Percentiles rank a stretch among this genome's conserved stretches.
Conservation (phyloP, 2,113 vertebrate species). For the Drymodes brunneopygia region DNA sequence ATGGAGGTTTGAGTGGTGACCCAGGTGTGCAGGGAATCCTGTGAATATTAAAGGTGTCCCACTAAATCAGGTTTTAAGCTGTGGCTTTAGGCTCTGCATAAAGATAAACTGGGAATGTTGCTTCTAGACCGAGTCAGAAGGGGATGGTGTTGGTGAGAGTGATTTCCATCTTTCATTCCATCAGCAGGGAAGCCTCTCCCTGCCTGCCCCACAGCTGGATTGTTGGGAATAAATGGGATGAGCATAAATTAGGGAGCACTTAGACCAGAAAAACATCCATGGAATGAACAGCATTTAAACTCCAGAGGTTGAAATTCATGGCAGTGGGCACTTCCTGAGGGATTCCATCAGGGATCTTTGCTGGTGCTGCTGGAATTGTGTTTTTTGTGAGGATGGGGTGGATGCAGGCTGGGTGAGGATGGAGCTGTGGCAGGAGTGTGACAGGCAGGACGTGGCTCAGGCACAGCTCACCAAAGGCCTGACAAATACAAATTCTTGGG, state of each 20-base stretch:
- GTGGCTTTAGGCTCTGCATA: neutral
- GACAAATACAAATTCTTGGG: neutral
- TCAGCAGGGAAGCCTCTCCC: neutral
- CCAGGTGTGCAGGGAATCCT: neutral
- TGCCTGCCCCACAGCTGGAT: neutral
- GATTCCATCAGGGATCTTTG: neutral
- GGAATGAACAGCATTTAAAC: neutral
- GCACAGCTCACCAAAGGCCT: neutral
- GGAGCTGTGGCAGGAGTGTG: no score
- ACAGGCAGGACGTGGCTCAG: neutral
- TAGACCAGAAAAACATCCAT: fast-evolving
- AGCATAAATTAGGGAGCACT: neutral
- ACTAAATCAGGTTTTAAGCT: neutral
- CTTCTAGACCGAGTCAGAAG: neutral
- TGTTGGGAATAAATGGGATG: no score
- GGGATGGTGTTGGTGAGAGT: neutral
- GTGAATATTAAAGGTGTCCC: neutral
- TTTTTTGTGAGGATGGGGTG: no score
- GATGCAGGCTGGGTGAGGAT: no score
- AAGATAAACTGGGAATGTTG: neutral
- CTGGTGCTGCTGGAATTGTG: neutral
- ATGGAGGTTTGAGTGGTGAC: neutral
- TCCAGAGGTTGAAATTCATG: fast-evolving
- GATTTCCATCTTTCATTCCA: neutral
- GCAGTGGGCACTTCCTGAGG: fast-evolving